Percentiles rank a stretch among this genome's conserved stretches.
phyloP scores from a whole-genome alignment of 1,140 invertebrate species.

The Habropoda laboriosa region DNA sequence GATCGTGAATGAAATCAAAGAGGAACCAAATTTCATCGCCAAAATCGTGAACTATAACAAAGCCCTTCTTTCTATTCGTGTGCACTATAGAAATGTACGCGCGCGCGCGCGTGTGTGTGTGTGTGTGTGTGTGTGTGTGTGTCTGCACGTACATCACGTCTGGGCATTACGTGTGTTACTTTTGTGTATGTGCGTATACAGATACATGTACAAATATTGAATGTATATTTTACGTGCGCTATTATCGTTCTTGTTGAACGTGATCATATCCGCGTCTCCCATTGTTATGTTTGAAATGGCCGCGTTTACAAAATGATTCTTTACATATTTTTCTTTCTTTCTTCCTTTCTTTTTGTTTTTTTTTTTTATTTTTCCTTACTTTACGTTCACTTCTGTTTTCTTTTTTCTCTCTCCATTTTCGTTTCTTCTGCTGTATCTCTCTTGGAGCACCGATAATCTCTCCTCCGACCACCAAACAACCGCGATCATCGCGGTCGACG shows the following conservation, averaged over 20 bases:
- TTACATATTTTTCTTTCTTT: constrained; percentile 23
- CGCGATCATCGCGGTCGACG: neutral
- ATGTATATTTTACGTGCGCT: constrained; percentile 59
- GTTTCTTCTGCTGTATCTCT: constrained; percentile 7
- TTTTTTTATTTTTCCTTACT: constrained; percentile 15
- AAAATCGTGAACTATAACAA: constrained; percentile 18
- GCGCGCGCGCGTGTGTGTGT: constrained; percentile 19
- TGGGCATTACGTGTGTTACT: constrained; percentile 61
- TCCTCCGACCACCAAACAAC: too few species aligned
- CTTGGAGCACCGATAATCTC: constrained; percentile 1
- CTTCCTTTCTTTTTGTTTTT: constrained; percentile 16
- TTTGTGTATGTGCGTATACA: constrained; percentile 51
- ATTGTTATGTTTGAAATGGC: constrained; percentile 41
- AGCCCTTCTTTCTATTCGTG: constrained; percentile 12
- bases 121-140: neutral
- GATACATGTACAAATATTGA: constrained; percentile 49
- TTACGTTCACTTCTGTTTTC: neutral
- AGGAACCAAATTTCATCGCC: constrained; percentile 39
- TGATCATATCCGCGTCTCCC: constrained; percentile 23
- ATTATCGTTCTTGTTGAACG: constrained; percentile 39
- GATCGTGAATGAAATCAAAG: constrained; percentile 42
- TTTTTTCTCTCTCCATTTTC: constrained; percentile 25
- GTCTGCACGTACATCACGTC: constrained; percentile 40
- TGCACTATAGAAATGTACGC: constrained; percentile 39
- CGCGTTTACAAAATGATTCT: constrained; percentile 13